Conservation (phyloP, 2,888 invertebrate species). For the Leucophenga maculata region DNA sequence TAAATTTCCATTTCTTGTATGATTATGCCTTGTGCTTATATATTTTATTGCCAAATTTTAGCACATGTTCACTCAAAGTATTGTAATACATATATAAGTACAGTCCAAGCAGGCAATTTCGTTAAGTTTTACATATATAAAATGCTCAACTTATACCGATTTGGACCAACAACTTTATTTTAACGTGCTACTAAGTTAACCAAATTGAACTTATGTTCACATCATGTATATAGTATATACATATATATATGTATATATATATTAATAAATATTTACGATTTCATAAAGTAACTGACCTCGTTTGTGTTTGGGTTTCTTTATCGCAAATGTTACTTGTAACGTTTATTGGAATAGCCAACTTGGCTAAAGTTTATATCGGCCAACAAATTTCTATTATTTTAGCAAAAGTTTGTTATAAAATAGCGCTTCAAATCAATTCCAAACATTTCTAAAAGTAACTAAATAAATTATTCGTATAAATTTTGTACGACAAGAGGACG, state of each 20-base stretch:
- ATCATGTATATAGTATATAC: too few species aligned
- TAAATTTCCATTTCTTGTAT: background rate
- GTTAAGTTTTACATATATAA: too few species aligned
- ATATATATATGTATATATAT: too few species aligned
- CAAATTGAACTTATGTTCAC: slow-evolving; percentile 6
- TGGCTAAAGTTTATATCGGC: too few species aligned
- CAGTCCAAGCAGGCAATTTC: too few species aligned
- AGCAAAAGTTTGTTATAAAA: background rate
- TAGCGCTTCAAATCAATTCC: background rate
- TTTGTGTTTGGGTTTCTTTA: background rate
- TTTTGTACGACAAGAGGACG: background rate
- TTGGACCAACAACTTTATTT: too few species aligned
- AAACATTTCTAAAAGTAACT: too few species aligned
- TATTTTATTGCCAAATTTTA: background rate
- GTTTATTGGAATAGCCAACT: background rate
- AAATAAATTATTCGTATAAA: too few species aligned
- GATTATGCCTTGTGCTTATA: background rate
- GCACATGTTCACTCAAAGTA: background rate
- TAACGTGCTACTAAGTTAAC: background rate
- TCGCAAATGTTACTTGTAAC: background rate
- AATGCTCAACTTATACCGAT: too few species aligned
- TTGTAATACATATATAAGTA: too few species aligned
- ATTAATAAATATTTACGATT: slow-evolving; percentile 17
- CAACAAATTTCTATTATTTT: slow-evolving; percentile 2
- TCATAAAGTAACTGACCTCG: background rate